These are phyloP conservation scores for Adelognathus sp. DNA, from an alignment of 2,888 invertebrate species.

Conservation along the genomic window DNA sequence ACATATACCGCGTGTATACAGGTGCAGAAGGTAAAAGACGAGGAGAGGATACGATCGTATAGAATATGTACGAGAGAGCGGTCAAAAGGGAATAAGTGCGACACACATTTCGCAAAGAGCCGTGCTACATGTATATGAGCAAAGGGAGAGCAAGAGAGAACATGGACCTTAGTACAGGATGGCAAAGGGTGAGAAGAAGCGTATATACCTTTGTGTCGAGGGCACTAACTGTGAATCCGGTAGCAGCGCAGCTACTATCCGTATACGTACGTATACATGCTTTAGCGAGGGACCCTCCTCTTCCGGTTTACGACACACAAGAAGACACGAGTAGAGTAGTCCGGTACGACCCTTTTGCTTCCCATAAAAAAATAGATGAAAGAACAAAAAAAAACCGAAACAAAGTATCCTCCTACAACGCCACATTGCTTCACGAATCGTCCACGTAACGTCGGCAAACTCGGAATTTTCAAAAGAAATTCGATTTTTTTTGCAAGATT, in stretches of 20 bases:
- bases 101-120: constrained; percentile 11
- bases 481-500: background rate
- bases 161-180: constrained; percentile 22
- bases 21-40: constrained; percentile 32
- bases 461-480: background rate
- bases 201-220: constrained; percentile 69
- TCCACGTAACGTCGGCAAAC: constrained; percentile 1
- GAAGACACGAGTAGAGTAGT: constrained; percentile 57
- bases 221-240: constrained; percentile 75
- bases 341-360: constrained; percentile 42
- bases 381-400: background rate
- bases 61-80: constrained; percentile 41
- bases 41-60: constrained; percentile 13
- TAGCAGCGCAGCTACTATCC: constrained; percentile 64
- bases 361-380: background rate
- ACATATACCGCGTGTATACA: too few relatives aligned
- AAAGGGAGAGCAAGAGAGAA: too few relatives aligned
- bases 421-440: constrained; percentile 21
- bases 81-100: constrained; percentile 39
- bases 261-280: constrained; percentile 15
- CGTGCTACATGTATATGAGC: background rate
- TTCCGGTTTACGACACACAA: constrained; percentile 69
- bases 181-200: constrained; percentile 25
- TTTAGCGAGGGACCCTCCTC: constrained; percentile 60
- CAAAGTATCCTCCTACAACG: background rate